Evolutionary conservation across 2,888 invertebrate genomes (phyloP), one percentile per base, ranked within the genome.

Genomic region (Andrena minutula): DNA sequence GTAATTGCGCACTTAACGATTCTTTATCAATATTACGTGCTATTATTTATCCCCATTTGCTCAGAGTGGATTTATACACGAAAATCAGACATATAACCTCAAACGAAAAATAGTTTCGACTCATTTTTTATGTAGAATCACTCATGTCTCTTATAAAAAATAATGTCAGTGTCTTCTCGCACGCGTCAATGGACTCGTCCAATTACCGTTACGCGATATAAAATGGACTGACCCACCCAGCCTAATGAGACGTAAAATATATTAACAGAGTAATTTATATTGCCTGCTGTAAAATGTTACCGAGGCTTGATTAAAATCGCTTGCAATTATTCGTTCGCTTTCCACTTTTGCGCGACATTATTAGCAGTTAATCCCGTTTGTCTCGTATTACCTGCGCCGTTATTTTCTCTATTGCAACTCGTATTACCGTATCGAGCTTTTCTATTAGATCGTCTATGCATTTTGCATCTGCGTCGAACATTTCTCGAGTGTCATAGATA

Each of bases 241-340:
- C 41, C 28, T 64, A 72, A 79, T 26, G 61, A 51, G 32, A 30
- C 72, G 32, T 66, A 72, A 79, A 79, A 68, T 72, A 23, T 47
- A 72, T 80, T 63, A 68, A 63, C n/a, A 35, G 16, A n/a, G 53
- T 72, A 72, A 79, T 80, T 80, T 32, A 56, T 23, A 28, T 51
- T 47, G 32, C 10, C 64, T 20, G 12, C 26, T 63, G 49, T 80
- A 72, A 66, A 79, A 66, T 41, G 53, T 68, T 61, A 49, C 64
- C 35, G 41, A 26, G 16, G 16, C 30, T 56, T 72, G 80, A 79
- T 80, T 80, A 80, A 80, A 80, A 68, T 68, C 66, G 66, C 20
- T 26, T 41, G 64, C 58, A 65, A 74, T 80, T 69, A 75, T 75
- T 75, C 60, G 53, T 70, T 75, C 26, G 65, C 26, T 49, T 68